Conservation (phyloP, 2,113 vertebrate species). For the Spea multiplicata region DNA sequence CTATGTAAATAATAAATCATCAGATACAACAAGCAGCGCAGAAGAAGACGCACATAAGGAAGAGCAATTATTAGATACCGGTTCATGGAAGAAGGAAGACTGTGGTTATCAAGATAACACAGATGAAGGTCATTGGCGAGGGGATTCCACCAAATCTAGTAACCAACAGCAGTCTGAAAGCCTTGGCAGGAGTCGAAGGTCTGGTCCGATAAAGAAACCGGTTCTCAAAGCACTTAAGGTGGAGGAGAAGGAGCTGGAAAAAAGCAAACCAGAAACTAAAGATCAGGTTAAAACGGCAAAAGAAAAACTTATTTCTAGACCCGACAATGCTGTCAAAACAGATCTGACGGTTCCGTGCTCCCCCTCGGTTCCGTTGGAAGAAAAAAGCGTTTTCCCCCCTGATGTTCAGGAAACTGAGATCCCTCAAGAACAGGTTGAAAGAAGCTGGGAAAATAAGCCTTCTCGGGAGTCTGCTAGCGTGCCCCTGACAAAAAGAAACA, state of each 20-base stretch:
- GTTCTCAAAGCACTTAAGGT: conserved; percentile 96
- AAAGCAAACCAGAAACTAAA: conserved; percentile 74
- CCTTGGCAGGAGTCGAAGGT: conserved; percentile 76
- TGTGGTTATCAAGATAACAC: conserved; percentile 62
- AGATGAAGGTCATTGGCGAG: conserved; percentile 75
- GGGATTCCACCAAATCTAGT: conserved; percentile 61
- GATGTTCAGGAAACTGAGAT: conserved; percentile 59
- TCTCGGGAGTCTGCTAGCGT: conserved; percentile 71
- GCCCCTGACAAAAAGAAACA: conserved; percentile 80
- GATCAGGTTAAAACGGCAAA: conserved; percentile 65
- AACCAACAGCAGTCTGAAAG: conserved; percentile 72
- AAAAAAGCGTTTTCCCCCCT: conserved; percentile 62
- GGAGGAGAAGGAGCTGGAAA: conserved; percentile 91
- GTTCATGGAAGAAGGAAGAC: conserved; percentile 82
- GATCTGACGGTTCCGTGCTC: conserved; percentile 65
- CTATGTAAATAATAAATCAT: conserved; percentile 65
- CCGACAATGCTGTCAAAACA: conserved; percentile 70
- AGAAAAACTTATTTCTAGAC: conserved; percentile 66
- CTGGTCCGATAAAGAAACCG: conserved; percentile 94
- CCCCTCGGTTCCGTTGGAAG: conserved; percentile 62
- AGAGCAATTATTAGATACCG: conserved; percentile 64
- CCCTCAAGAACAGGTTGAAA: conserved; percentile 70
- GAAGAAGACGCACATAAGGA: conserved; percentile 67
- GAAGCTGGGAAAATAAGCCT: conserved; percentile 70
- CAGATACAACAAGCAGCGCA: conserved; percentile 56